Conservation (phyloP, 2,888 invertebrate genomes). For the Eupeodes latifasciatus region DNA sequence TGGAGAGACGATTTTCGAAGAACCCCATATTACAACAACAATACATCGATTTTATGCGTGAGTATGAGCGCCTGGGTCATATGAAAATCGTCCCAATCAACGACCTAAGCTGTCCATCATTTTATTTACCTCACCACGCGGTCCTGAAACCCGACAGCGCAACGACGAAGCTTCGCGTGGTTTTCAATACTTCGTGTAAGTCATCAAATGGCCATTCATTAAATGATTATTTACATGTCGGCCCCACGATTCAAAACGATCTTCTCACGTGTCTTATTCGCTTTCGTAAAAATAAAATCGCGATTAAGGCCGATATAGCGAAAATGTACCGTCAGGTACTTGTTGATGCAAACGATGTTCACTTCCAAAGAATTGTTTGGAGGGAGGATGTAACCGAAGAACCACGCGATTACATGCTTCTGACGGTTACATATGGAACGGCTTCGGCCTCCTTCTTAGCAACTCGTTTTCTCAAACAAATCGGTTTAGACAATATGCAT, state of each 20-base stretch:
- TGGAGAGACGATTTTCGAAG: constrained; percentile 33
- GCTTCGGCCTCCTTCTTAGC: constrained; percentile 31
- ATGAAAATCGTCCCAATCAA: background rate
- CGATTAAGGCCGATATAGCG: constrained; percentile 39
- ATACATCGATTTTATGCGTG: constrained; percentile 25
- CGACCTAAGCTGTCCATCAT: background rate
- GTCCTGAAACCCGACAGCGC: constrained; percentile 11
- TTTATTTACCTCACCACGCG: background rate
- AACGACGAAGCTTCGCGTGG: background rate
- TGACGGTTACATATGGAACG: constrained; percentile 41
- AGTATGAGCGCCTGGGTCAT: constrained; percentile 24
- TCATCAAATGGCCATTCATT: constrained; percentile 24
- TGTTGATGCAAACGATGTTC: constrained; percentile 8
- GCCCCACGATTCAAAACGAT: constrained; percentile 34
- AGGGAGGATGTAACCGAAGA: constrained; percentile 21
- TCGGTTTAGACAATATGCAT: constrained; percentile 1
- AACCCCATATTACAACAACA: constrained; percentile 3
- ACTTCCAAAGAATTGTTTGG: constrained; percentile 53
- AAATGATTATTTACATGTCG: constrained; percentile 38
- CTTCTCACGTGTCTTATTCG: constrained; percentile 8
- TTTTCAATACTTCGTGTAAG: constrained; percentile 35
- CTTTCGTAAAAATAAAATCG: constrained; percentile 30
- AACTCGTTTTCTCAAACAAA: constrained; percentile 40
- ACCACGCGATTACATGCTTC: constrained; percentile 34
- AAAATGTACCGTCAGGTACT: constrained; percentile 45